A percentile compares a stretch with the other conserved stretches of the same genome.
Evolutionary conservation across 2,113 vertebrate genomes (phyloP).

Genomic region (Oreochromis tanganicae): DNA sequence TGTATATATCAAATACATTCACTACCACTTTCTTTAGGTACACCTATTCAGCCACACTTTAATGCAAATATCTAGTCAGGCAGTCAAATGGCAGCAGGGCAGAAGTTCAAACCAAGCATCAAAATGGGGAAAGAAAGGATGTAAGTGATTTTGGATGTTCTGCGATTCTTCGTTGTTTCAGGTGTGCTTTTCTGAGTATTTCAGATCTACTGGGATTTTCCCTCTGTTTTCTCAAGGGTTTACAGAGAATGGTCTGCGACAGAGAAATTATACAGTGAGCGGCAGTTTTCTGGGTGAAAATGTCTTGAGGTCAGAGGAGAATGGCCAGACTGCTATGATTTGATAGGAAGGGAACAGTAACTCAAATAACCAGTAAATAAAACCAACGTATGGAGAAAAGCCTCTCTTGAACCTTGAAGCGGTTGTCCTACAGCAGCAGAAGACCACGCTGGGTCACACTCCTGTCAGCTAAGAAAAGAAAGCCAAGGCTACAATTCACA

Average conservation of each 20-base stretch:
- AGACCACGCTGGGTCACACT: not conserved
- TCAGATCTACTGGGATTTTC: not conserved
- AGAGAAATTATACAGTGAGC: not conserved
- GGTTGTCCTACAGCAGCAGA: not conserved
- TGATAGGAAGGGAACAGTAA: not conserved
- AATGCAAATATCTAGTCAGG: not conserved
- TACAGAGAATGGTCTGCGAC: not conserved
- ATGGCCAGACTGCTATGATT: not conserved
- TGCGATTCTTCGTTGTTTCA: not conserved
- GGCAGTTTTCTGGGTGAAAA: not conserved
- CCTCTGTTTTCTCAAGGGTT: not conserved
- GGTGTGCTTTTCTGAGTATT: not conserved
- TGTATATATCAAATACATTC: not conserved
- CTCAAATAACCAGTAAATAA: not conserved
- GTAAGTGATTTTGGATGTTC: not conserved
- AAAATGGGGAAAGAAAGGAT: not conserved
- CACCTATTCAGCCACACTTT: not conserved
- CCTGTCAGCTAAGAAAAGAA: not conserved
- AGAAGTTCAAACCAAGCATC: not conserved
- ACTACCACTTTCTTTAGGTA: not conserved
- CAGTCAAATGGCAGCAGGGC: not conserved
- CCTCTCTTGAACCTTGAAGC: not conserved
- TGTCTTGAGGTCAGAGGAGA: not conserved
- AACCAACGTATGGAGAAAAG: not conserved
- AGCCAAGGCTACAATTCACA: not conserved